phyloP scores from a whole-genome alignment of 2,888 invertebrate genomes.

The Chloroclysta siterata region DNA sequence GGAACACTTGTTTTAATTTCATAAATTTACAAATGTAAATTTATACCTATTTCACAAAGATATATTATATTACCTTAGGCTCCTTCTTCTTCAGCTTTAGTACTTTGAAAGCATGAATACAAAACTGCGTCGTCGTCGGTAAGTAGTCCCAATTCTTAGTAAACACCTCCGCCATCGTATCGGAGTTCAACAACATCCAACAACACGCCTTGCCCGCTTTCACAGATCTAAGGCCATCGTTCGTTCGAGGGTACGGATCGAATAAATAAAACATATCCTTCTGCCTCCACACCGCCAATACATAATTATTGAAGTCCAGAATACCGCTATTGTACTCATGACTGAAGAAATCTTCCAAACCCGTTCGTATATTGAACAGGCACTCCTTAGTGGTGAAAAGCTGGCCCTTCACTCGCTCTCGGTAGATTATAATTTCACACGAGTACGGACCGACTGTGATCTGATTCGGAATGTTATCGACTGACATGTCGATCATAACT shows the following conservation, averaged over 20 bases:
- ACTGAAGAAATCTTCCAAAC: conserved; percentile 81
- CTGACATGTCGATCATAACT: conserved; percentile 73
- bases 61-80: conserved; percentile 62
- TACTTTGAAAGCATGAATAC: conserved; percentile 86
- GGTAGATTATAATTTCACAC: conserved; percentile 84
- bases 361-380: conserved; percentile 75
- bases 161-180: conserved; percentile 83
- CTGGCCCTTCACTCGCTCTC: conserved; percentile 79
- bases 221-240: conserved; percentile 80
- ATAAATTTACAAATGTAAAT: too few relatives aligned
- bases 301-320: conserved; percentile 85
- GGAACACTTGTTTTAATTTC: too few relatives aligned
- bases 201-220: conserved; percentile 86
- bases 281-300: conserved; percentile 87
- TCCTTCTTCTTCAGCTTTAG: conserved; percentile 78
- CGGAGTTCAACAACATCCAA: conserved; percentile 86
- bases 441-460: conserved; percentile 84
- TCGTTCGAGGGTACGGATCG: conserved; percentile 87
- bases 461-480: conserved; percentile 84
- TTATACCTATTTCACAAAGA: too few relatives aligned
- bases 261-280: conserved; percentile 87
- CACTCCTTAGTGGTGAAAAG: conserved; percentile 81
- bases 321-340: conserved; percentile 80
- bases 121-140: conserved; percentile 77
- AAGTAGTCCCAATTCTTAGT: conserved; percentile 81